These are phyloP conservation scores for Cynocephalus volans DNA, from an alignment of 2,113 vertebrate species.

Conservation along the genomic window DNA sequence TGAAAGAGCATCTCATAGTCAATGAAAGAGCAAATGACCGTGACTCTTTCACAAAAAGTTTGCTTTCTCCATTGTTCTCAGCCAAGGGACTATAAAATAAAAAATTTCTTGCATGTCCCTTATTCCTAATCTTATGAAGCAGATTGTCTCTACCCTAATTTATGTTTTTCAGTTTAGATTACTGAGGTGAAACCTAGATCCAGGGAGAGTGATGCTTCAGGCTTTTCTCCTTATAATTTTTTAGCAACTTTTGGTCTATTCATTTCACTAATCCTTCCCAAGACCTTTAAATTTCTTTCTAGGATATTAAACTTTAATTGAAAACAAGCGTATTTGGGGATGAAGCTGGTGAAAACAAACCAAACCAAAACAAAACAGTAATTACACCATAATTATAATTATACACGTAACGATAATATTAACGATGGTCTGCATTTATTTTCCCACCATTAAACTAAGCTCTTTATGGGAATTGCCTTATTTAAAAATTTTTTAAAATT, in stretches of 20 bases:
- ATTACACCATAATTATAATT: background rate
- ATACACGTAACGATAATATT: background rate
- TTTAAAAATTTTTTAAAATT: background rate
- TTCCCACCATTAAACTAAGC: background rate
- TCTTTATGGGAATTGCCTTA: background rate
- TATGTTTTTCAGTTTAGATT: background rate
- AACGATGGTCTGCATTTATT: background rate
- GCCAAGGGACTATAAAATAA: background rate
- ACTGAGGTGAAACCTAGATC: background rate
- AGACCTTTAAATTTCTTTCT: background rate
- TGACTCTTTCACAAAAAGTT: background rate
- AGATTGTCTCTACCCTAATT: background rate
- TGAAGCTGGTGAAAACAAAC: background rate
- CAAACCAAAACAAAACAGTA: background rate
- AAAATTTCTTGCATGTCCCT: background rate
- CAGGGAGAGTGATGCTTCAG: background rate
- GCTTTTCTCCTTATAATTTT: background rate
- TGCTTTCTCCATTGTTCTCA: background rate
- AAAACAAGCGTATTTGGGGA: background rate
- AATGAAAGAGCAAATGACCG: background rate
- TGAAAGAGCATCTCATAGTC: background rate
- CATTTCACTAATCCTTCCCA: constrained; percentile 34
- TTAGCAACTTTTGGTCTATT: background rate
- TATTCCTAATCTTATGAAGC: background rate
- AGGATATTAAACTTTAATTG: background rate